phyloP scores from a whole-genome alignment of 2,888 invertebrate genomes.

The Trichogramma evanescens region DNA sequence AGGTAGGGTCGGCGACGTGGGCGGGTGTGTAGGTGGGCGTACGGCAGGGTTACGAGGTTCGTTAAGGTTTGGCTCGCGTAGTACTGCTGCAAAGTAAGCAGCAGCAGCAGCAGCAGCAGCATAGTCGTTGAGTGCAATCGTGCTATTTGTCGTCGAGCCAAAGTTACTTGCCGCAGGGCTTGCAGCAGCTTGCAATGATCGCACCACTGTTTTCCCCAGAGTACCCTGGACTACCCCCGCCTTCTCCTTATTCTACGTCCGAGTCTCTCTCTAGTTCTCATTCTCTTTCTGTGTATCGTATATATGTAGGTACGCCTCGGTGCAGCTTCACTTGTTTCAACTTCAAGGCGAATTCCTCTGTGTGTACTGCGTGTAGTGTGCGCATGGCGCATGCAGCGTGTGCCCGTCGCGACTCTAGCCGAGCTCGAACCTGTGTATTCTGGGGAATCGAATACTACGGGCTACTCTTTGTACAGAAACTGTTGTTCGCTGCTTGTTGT shows the following conservation, averaged over 20 bases:
- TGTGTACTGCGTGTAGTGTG: conserved; percentile 17
- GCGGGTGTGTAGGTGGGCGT: no score
- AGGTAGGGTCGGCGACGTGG: no score
- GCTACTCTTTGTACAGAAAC: not conserved
- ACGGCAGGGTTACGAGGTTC: no score
- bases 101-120: no score
- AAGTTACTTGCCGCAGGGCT: conserved; percentile 17
- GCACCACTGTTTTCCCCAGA: conserved; percentile 20
- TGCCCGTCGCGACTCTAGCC: not conserved
- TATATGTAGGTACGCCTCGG: no score
- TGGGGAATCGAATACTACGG: not conserved
- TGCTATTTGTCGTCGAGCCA: conserved; percentile 22
- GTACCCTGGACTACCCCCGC: no score
- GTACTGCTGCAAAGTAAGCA: no score
- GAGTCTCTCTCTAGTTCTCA: no score
- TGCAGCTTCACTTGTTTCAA: not conserved
- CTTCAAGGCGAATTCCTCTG: conserved; percentile 19
- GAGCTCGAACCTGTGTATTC: not conserved
- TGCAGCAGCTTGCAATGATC: conserved; percentile 23
- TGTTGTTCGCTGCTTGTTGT: not conserved
- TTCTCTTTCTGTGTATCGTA: no score
- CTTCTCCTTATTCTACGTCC: no score
- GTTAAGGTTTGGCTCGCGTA: no score
- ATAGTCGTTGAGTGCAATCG: not conserved
- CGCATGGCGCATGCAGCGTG: conserved; percentile 7